Base-by-base conservation (phyloP, 2,113 vertebrate genomes). In the Sturnira hondurensis region DNA sequence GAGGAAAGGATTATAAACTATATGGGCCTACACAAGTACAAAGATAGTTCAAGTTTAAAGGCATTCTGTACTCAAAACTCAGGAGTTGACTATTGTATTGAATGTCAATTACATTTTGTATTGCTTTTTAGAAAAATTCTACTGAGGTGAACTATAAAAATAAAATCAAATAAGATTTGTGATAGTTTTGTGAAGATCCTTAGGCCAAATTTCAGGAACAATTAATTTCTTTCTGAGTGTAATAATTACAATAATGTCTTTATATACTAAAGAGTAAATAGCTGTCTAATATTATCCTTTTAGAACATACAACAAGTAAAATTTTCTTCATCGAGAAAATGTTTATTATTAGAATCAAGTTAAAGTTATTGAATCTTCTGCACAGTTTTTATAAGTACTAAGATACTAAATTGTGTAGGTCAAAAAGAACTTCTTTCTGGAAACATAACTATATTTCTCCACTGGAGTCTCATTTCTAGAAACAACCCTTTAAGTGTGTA, bases 261-360 rank as follows among this genome's bases (percentile, higher is more conserved):
- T 93, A 96, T 96, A 87, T 89, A 90, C 77, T 67, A 96, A 88
- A 85, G 45, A 97, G 78, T 76, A 98, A 98, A 97, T 81, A 95
- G 61, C 58, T 96, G 43, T 82, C 36, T 77, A 96, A 97, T 28
- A 6, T 87, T 95, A 85, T 95, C 97, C 80, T 97, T 82, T 94
- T 83, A 65, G 94, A 97, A 95, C 22, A 43, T 68, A 81, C 56
- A 97, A 87, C 94, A 98, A 80, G 77, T 38, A 0, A 96, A 73
- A 91, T 97, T 95, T 97, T 96, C 95, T 97, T 98, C 91, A 96
- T 97, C 96, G 97, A 97, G 96, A 91, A 96, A 97, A 73, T 89
- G 31, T 81, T 90, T 96, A 96, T 97, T 97, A 96, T 93, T 95
- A 90, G 76, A 97, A 91, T 97, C 68, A 97, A 97, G 92, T 96